Evolutionary conservation across 2,888 invertebrate species (phyloP), one percentile per base, ranked within the genome.

Genomic region (Spatulosminthurus flaviceps): DNA sequence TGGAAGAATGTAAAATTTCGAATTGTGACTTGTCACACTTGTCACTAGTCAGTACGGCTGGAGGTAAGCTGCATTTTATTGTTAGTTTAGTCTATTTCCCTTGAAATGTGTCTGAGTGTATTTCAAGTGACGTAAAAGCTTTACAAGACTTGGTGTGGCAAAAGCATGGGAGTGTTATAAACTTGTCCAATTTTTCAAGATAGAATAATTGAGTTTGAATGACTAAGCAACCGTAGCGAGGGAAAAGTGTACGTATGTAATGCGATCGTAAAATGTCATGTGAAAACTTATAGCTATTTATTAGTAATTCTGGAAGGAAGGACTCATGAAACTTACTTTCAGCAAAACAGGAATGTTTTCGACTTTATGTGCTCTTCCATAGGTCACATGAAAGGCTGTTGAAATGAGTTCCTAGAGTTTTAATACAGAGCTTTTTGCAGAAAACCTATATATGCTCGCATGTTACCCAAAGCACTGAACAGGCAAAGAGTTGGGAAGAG

Each of bases 121-220:
- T 51, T 51, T 51, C 51, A 51, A 51, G 51, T 51, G 51, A 51
- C 51, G 51, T 51, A 51, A 51, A 51, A 11, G 9, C 51, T 51
- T 51, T 51, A 51, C 16, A 2, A 51, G 51, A 51, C 16, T n/a
- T n/a, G n/a, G 19, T 19, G 19, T 51, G n/a, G 51, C 16, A 51
- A n/a, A 2, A 51, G 51, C 51, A 19, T 16, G 51, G 16, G 5
- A 51, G 51, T 19, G 16, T 51, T 51, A 51, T 11, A 51, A 51
- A 51, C 51, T 51, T 51, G 51, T 51, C 51, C 51, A 51, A 51
- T 51, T 51, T 51, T 51, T 51, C 51, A 51, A 51, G 51, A 51
- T 51, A n/a, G n/a, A 51, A 51, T 51, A 51, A 51, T 51, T 51
- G 51, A 51, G 51, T 51, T 51, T 9, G 51, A 51, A 51, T 51